These are phyloP conservation scores for Rhynchonycteris naso DNA, from an alignment of 2,797 vertebrate genomes.

Conservation along the genomic window DNA sequence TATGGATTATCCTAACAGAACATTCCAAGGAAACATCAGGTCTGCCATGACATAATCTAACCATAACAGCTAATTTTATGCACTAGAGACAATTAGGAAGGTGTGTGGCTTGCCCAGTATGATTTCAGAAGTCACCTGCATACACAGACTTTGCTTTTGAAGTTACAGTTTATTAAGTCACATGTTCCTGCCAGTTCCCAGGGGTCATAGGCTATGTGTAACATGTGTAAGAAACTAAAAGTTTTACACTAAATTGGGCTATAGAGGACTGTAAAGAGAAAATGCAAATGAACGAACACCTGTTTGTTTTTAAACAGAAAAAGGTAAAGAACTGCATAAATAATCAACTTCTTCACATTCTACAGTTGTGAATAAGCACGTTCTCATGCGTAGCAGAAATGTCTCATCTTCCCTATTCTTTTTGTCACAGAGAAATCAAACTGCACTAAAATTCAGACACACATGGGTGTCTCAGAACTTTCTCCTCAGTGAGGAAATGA, in stretches of 20 bases:
- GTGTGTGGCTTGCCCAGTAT: neutral
- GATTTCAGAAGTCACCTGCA: neutral
- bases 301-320: conserved; percentile 33
- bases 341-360: neutral
- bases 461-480: neutral
- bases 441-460: conserved; percentile 57
- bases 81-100: neutral
- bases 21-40: neutral
- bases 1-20: neutral
- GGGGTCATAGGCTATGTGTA: neutral
- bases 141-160: neutral
- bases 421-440: conserved; percentile 50
- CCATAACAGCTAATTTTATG: neutral
- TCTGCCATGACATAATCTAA: neutral
- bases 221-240: conserved; percentile 15
- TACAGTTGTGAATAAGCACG: neutral
- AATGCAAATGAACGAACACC: neutral
- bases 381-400: conserved; percentile 28
- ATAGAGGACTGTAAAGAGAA: neutral
- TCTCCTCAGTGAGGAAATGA: conserved; percentile 20
- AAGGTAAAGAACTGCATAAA: neutral
- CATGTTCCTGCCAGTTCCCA: neutral
- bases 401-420: neutral
- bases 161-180: neutral
- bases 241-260: neutral